A percentile compares a stretch with the other conserved stretches of the same genome.
Evolutionary conservation across 2,113 vertebrate genomes (phyloP).

Genomic region (Pangasianodon gigas): DNA sequence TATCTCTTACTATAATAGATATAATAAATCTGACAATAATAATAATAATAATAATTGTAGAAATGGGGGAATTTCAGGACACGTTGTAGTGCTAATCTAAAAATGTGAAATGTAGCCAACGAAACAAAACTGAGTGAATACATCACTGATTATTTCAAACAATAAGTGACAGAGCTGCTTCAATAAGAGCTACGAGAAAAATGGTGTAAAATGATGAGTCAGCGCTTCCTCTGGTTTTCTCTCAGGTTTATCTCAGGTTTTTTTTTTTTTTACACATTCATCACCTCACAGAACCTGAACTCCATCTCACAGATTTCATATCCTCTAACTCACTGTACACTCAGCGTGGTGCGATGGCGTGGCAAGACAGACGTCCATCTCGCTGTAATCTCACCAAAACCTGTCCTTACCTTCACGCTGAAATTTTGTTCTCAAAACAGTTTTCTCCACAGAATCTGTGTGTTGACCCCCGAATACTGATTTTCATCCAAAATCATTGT

Average conservation of each 20-base stretch:
- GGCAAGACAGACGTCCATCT: neutral
- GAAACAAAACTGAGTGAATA: too few species aligned
- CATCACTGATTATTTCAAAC: neutral
- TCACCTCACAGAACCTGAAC: neutral
- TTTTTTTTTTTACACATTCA: neutral
- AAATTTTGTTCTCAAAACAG: neutral
- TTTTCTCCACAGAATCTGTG: neutral
- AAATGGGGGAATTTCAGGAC: too few species aligned
- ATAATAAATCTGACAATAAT: neutral
- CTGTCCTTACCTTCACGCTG: neutral
- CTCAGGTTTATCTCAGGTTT: too few species aligned
- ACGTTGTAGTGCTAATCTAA: too few species aligned
- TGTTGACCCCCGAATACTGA: conserved; percentile 17
- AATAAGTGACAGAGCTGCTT: neutral
- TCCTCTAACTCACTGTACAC: neutral
- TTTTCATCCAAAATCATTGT: neutral
- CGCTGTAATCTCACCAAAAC: neutral
- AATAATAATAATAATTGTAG: too few species aligned
- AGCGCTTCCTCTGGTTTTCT: neutral
- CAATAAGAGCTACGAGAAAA: neutral
- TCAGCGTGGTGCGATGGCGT: neutral
- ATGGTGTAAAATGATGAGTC: neutral
- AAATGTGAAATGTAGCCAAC: too few species aligned
- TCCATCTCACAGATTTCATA: neutral
- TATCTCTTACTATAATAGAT: too few species aligned